Conservation (phyloP, 2,113 vertebrate species). For the Oostethus manadensis region DNA sequence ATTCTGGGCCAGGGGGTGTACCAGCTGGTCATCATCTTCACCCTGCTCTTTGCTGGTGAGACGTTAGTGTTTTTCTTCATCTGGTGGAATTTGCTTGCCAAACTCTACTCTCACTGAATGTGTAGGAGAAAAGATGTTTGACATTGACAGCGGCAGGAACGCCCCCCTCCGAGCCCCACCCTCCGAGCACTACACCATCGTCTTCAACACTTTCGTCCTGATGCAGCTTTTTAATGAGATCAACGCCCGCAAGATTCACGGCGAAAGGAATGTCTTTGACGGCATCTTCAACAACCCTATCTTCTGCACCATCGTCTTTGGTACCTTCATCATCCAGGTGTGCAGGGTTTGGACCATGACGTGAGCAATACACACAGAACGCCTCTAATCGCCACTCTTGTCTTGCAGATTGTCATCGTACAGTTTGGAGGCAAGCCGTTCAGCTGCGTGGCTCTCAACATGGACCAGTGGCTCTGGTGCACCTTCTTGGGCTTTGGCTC, state of each 20-base stretch:
- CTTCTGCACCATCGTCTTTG: conserved; percentile 95
- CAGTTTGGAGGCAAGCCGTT: conserved; percentile 98
- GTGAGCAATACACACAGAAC: neutral
- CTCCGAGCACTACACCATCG: conserved; percentile 97
- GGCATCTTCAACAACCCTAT: conserved; percentile 97
- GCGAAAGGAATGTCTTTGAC: conserved; percentile 97
- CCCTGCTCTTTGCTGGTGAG: conserved; percentile 93
- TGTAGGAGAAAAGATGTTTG: conserved; percentile 89
- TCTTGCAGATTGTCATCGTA: conserved; percentile 86
- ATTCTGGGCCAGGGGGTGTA: conserved; percentile 95
- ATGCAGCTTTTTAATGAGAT: conserved; percentile 99
- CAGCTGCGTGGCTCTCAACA: conserved; percentile 86
- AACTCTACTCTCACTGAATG: neutral
- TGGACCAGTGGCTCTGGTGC: conserved; percentile 98
- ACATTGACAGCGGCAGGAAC: conserved; percentile 92
- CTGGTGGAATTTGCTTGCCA: neutral
- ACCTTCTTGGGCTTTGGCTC: conserved; percentile 94
- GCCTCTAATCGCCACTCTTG: neutral
- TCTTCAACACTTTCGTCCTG: conserved; percentile 97
- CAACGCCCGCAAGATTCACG: conserved; percentile 97
- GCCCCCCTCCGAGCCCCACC: conserved; percentile 89
- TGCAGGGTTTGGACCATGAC: neutral
- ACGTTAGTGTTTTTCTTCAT: neutral
- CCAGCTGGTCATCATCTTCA: conserved; percentile 92
- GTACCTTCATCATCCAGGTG: conserved; percentile 95